A percentile compares a stretch with the other conserved stretches of the same genome.
Evolutionary conservation across 2,888 invertebrate species (phyloP).

Genomic region (Sesia apiformis): DNA sequence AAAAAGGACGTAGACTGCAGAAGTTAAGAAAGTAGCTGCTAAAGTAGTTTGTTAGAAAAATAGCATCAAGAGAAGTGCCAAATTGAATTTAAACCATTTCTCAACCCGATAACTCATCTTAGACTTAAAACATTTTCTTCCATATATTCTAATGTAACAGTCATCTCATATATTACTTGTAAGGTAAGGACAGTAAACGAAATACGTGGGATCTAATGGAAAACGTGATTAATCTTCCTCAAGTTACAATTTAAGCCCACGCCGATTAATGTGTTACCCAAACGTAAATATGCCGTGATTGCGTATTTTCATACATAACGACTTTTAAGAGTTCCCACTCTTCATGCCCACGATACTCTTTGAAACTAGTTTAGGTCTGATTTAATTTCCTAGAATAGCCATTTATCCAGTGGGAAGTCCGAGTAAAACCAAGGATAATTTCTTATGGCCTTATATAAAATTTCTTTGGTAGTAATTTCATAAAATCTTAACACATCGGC

Average conservation of each 20-base stretch:
- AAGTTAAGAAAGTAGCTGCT: background rate
- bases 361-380: too few relatives aligned
- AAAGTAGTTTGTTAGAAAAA: background rate
- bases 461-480: too few relatives aligned
- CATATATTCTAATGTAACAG: background rate
- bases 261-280: background rate
- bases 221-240: conserved; percentile 21
- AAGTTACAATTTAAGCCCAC: conserved; percentile 9
- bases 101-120: background rate
- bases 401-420: too few relatives aligned
- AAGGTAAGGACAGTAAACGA: conserved; percentile 9
- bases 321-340: too few relatives aligned
- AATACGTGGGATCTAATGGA: conserved; percentile 11
- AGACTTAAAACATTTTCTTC: background rate
- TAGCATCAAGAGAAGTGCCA: background rate
- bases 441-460: too few relatives aligned
- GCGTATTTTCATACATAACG: background rate
- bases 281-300: background rate
- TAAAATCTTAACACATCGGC: too few relatives aligned
- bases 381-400: too few relatives aligned
- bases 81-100: background rate
- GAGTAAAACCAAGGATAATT: too few relatives aligned
- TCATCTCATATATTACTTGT: conserved; percentile 1
- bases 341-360: too few relatives aligned
- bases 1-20: background rate